Percentiles rank a stretch among this genome's conserved stretches.
Evolutionary conservation across 2,797 vertebrate genomes (phyloP).

Genomic region (Hemitrygon akajei): DNA sequence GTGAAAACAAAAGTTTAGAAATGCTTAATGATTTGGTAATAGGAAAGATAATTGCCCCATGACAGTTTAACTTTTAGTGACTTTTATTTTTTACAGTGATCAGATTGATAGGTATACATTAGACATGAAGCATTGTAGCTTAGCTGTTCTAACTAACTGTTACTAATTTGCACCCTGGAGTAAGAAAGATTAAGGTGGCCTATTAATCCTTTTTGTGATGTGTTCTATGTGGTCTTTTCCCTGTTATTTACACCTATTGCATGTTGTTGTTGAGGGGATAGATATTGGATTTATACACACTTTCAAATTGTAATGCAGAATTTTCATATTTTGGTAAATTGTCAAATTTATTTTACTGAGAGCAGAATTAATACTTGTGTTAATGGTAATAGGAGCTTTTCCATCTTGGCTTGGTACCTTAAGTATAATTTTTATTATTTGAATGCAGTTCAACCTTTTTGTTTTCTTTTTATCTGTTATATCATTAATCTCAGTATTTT

Average conservation of each 20-base stretch:
- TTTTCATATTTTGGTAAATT: not conserved
- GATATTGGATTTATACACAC: not conserved
- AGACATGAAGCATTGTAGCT: not conserved
- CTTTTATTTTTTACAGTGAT: not conserved
- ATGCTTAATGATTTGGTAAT: not conserved
- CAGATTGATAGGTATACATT: not conserved
- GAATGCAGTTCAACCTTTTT: slow-evolving; percentile 12
- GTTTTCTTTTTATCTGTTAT: not conserved
- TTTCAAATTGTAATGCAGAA: not conserved
- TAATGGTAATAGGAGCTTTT: not conserved
- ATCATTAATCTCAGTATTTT: not conserved
- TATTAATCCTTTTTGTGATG: not conserved
- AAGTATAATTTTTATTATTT: slow-evolving; percentile 11
- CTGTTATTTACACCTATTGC: not conserved
- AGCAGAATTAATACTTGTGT: not conserved
- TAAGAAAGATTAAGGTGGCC: not conserved
- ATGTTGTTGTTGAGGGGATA: not conserved
- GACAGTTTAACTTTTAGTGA: not conserved
- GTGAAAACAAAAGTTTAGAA: not conserved
- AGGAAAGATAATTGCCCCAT: not conserved
- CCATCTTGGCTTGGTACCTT: not conserved
- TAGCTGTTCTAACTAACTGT: not conserved
- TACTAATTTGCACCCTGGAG: not conserved
- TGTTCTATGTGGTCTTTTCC: not conserved
- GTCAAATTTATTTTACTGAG: not conserved